Conservation (phyloP, 2,888 invertebrate genomes). For the Dichetophora obliterata region DNA sequence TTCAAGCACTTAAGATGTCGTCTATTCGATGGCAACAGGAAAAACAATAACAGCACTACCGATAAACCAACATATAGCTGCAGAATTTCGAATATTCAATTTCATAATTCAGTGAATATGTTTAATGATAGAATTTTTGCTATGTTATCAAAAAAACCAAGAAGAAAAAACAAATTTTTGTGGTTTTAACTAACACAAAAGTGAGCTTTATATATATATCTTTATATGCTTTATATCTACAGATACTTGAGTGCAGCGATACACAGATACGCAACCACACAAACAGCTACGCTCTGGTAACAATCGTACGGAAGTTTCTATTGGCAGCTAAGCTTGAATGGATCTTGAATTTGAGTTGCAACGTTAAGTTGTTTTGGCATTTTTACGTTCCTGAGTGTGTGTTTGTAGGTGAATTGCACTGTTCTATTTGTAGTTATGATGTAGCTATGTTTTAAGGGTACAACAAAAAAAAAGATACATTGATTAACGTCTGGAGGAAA, state of each 20-base stretch:
- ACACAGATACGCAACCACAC: not conserved
- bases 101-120: conserved; percentile 68
- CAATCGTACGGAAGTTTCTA: not conserved
- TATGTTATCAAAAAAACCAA: not conserved
- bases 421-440: too few species aligned
- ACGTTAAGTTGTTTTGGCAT: too few species aligned
- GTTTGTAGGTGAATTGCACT: too few species aligned
- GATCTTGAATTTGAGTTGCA: not conserved
- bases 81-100: conserved; percentile 54
- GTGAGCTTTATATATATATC: not conserved
- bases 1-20: conserved; percentile 1
- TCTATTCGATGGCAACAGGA: not conserved
- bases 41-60: not conserved
- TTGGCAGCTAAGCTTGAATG: not conserved
- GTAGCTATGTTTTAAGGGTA: too few species aligned
- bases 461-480: too few species aligned
- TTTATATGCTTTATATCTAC: too few species aligned
- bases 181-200: conserved; percentile 22
- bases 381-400: too few species aligned
- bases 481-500: too few species aligned
- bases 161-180: conserved; percentile 9
- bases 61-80: not conserved
- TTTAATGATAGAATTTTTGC: conserved; percentile 58
- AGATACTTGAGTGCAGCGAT: too few species aligned
- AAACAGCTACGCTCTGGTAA: conserved; percentile 11